A percentile compares a stretch with the other conserved stretches of the same genome.
Conservation (phyloP, 2,113 vertebrate species). For the Indicator maculatus region DNA sequence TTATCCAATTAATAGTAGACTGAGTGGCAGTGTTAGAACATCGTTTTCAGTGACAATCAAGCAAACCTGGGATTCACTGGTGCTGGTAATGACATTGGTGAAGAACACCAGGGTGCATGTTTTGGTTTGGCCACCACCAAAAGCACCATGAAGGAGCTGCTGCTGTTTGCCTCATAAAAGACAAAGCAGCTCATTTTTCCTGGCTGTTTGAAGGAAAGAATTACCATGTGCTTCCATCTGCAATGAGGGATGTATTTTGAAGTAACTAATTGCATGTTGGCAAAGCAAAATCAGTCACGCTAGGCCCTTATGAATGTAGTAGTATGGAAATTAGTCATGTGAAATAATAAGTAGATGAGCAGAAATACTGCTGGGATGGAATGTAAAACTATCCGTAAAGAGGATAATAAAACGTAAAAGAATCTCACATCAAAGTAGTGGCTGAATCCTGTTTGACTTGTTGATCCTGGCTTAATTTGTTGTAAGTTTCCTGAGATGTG, state of each 20-base stretch:
- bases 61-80: neutral
- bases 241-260: neutral
- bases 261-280: neutral
- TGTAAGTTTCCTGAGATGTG: constrained; percentile 1
- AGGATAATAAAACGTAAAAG: constrained; percentile 43
- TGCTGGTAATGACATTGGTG: neutral
- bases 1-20: neutral
- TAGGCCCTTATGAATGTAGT: neutral
- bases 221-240: neutral
- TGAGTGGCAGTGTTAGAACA: neutral
- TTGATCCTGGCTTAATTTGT: constrained; percentile 53
- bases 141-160: neutral
- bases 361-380: constrained; percentile 25
- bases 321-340: constrained; percentile 47
- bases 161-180: neutral
- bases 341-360: constrained; percentile 42
- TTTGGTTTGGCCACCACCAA: neutral
- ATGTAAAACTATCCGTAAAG: constrained; percentile 19
- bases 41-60: neutral
- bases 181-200: neutral
- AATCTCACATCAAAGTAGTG: constrained; percentile 54
- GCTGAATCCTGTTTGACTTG: constrained; percentile 44
- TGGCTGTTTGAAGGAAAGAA: neutral
- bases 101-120: neutral
- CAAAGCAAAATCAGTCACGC: neutral